A percentile compares a stretch with the other conserved stretches of the same genome.
phyloP scores from a whole-genome alignment of 2,888 invertebrate species.

The Gerris lacustris region DNA sequence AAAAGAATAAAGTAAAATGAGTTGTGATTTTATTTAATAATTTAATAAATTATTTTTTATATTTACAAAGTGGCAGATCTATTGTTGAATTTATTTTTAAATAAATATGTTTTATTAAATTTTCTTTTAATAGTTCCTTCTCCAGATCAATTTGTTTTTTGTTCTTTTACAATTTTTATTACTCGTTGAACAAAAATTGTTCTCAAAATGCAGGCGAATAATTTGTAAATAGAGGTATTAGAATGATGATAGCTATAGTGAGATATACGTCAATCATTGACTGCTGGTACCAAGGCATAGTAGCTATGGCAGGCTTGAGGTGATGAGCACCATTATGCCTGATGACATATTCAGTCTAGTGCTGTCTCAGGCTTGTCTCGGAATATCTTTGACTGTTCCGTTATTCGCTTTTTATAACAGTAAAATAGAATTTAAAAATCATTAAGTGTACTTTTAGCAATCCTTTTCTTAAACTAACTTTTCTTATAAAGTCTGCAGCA shows the following conservation, averaged over 20 bases:
- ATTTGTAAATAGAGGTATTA: constrained; percentile 5
- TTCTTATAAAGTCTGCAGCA: no score
- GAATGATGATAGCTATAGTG: constrained; percentile 18
- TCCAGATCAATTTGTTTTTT: no score
- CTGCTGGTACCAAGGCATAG: constrained; percentile 32
- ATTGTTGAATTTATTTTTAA: no score
- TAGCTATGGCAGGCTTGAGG: constrained; percentile 29
- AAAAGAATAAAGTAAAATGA: no score
- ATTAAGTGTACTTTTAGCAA: constrained; percentile 18
- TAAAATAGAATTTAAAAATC: background rate
- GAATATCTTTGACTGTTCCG: constrained; percentile 24
- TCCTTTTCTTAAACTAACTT: constrained; percentile 23
- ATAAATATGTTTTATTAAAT: no score
- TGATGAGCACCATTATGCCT: constrained; percentile 41
- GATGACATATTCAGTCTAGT: constrained; percentile 48
- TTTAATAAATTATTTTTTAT: no score
- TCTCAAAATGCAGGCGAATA: background rate
- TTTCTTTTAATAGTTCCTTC: no score
- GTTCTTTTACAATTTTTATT: no score
- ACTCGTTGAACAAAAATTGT: background rate
- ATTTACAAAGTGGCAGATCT: no score
- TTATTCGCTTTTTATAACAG: constrained; percentile 24
- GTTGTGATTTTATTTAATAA: no score
- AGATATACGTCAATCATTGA: constrained; percentile 30
- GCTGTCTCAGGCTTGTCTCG: constrained; percentile 45